These are phyloP conservation scores for Sinhomidia bicolor DNA, from an alignment of 2,888 invertebrate species.

Conservation along the genomic window DNA sequence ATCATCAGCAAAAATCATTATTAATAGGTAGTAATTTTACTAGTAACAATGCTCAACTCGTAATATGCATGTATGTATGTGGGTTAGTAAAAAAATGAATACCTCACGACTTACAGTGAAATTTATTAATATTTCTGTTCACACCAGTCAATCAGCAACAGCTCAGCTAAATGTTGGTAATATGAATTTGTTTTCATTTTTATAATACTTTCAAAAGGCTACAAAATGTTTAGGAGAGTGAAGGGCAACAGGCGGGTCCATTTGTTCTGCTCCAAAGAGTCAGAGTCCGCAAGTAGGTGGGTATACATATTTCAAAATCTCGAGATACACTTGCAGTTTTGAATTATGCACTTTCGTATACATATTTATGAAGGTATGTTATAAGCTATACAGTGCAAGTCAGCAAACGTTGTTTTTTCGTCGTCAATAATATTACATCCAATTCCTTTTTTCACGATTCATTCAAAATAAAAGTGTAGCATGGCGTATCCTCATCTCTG, in stretches of 20 bases:
- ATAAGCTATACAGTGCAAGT: too few species aligned
- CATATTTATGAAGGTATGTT: background rate
- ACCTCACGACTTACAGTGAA: background rate
- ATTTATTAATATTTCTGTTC: background rate
- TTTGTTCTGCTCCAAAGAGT: slow-evolving; percentile 67
- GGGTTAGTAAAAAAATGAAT: slow-evolving; percentile 49
- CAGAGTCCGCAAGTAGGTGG: background rate
- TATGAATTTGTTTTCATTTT: slow-evolving; percentile 22
- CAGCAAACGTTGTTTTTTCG: background rate
- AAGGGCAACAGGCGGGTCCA: slow-evolving; percentile 66
- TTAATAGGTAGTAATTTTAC: background rate
- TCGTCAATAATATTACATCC: slow-evolving; percentile 18
- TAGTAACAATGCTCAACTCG: background rate
- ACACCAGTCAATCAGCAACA: background rate
- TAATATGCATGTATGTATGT: slow-evolving; percentile 35
- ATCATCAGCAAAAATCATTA: slow-evolving; percentile 8
- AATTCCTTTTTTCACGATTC: slow-evolving; percentile 34
- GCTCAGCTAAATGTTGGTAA: background rate
- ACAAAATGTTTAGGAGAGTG: slow-evolving; percentile 15
- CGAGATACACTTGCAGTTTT: too few species aligned
- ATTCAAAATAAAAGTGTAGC: slow-evolving; percentile 46
- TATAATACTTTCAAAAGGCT: background rate
- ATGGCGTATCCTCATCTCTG: slow-evolving; percentile 44
- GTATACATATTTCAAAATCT: background rate
- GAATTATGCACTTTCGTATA: background rate